Evolutionary conservation across 2,113 vertebrate species (phyloP), one percentile per base, ranked within the genome.

Genomic region (Albula goreensis): DNA sequence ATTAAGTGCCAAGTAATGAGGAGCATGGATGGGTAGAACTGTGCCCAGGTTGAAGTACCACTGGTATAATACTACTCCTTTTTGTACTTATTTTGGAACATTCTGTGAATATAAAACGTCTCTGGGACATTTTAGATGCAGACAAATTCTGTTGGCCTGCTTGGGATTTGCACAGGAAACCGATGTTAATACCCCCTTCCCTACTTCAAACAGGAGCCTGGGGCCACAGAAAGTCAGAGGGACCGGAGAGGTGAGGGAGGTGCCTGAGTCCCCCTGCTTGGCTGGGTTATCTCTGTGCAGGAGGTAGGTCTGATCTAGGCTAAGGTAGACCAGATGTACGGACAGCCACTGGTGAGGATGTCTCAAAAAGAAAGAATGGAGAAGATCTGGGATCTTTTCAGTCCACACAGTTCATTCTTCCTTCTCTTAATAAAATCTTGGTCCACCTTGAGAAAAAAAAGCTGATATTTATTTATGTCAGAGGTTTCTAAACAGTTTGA

Each of bases 131-230:
- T 91, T 91, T 85, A 93, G 91, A 95, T 91, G 90, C 92, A 91
- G 80, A 84, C 87, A 89, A 84, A 89, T 92, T 93, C 95, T 95
- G 94, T 93, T 94, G 91, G 93, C 89, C 93, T 93, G 91, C 93
- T 92, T 90, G 92, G 93, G 93, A 94, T 95, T 94, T 94, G 91
- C 91, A 91, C 92, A 94, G 94, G 93, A 94, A 94, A 95, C 93
- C 92, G 94, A 91, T 93, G 92, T 92, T 95, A 94, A 95, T 95
- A 92, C 92, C 91, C 90, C 89, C 93, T 89, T 92, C 90, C 90
- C 92, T 66, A 22, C 60, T 66, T 66, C 60, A 66, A 66, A 66
- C 60, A 66, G 60, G 19, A 19, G 17, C 60, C 60, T 19, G 60
- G 60, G 60, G 94, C 94, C 93, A 94, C 94, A 95, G 94, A 94